Base-by-base conservation (phyloP, 2,113 vertebrate species). In the Oplegnathus fasciatus region DNA sequence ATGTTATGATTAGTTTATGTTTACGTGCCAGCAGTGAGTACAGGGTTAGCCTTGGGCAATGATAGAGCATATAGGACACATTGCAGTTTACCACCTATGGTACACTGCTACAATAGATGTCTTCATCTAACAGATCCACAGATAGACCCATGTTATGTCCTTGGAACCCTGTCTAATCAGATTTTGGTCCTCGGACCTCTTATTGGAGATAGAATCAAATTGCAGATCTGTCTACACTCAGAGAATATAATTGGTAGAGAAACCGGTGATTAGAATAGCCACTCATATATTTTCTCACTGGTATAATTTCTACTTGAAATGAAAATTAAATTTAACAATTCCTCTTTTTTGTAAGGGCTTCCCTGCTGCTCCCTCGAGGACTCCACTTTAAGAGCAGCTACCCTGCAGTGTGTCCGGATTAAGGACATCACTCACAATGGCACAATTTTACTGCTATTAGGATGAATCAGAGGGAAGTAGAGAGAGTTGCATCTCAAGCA, bases 1-100 rank as follows among this genome's bases (percentile, higher is more conserved):
- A 83, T 85, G 84, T 48, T 85, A 54, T 88, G 87, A 91, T 88
- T 90, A 86, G 86, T 83, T 86, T 79, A 69, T 91, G 81, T 88
- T 89, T 88, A 64, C 76, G 58, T 85, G 84, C 80, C 79, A 83
- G 84, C 72, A 77, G 78, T 46, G 54, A 82, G 83, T 32, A 70
- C 75, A 68, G 65, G 71, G 52, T 78, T 55, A 44, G 84, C 87
- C 84, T 22, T 11, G 46, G 76, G 90, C 78, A 54, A 30, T 70
- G 22, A 52, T 64, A 14, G 57, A 61, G 74, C 17, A 30, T 68
- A 82, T n/a, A 58, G 78, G 75, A 80, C 1, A 34, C 87, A 44
- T 24, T 61, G 76, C 66, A 78, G 78, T 80, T 65, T 30, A 85
- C 74, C 72, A 78, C 71, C 78, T 62, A 61, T 58, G 46, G 48